These are phyloP conservation scores for Eptesicus fuscus DNA, from an alignment of 2,113 vertebrate species.

Conservation along the genomic window DNA sequence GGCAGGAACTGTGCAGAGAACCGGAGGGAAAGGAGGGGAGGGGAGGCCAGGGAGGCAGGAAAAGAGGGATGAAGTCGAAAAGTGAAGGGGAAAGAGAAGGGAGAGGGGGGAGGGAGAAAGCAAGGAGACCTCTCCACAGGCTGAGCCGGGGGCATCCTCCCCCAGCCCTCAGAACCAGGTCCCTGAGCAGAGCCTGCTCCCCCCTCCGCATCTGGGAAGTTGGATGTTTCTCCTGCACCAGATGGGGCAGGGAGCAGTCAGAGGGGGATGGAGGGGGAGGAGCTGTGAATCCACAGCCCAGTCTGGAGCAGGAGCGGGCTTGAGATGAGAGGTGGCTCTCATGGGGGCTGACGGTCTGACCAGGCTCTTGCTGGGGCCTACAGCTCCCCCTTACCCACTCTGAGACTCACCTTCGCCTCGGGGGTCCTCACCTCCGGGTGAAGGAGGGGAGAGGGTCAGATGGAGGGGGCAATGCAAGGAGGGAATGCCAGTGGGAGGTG, in stretches of 20 bases:
- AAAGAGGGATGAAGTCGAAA: neutral
- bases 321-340: neutral
- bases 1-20: neutral
- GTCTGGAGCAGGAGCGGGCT: neutral
- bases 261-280: no score
- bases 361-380: neutral
- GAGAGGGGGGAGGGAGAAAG: neutral
- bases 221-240: neutral
- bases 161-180: neutral
- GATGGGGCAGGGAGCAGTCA: neutral
- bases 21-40: no score
- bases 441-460: neutral
- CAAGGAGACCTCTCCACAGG: neutral
- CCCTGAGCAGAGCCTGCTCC: neutral
- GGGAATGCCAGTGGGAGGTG: neutral
- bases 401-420: neutral
- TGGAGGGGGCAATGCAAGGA: neutral
- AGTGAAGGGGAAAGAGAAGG: neutral
- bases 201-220: no score
- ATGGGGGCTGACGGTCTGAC: neutral
- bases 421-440: neutral
- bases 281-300: neutral
- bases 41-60: neutral
- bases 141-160: rapidly evolving
- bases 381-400: neutral